Base-by-base conservation (phyloP, 2,888 invertebrate genomes). In the Muscina levida region DNA sequence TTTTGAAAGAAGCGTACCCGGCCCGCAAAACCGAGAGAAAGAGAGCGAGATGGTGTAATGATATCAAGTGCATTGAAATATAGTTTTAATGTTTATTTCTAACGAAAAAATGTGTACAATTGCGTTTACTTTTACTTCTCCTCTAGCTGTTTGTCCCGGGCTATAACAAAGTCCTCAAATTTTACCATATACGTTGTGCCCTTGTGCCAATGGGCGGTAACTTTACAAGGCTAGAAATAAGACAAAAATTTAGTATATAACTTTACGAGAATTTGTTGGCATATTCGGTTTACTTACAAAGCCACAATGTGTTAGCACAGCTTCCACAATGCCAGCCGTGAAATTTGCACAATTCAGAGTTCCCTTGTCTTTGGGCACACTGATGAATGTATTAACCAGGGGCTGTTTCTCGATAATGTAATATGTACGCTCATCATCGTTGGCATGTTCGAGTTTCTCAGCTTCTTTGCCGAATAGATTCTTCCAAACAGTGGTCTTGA, bases 181-280 rank as follows among this genome's bases (percentile, higher is more conserved):
- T 98, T 97, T 8, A 99, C 97, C 97, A 99, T 98, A 89, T 98
- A 99, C 0, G 99, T 98, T 8, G 99, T 99, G 48, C 98, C 99
- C 90, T 99, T 98, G 90, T 99, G 99, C 98, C 98, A 99, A 90
- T 99, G 98, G 0, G 98, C 98, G 0, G 98, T 96, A 6, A 99
- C 99, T 92, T 98, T 98, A 51, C 98, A 97, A 2, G 98, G 96
- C 98, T 99, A 92, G 22, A 53, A 65, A 1, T 11, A 19, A 44
- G 19, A 68, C 10, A 10, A 59, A 46, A 46, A 66, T n/a, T 42
- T 42, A 22, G 2, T 0, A n/a, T 31, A 31, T 31, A 31, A 8
- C 31, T 5, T 31, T n/a, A n/a, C n/a, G n/a, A n/a, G n/a, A n/a
- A n/a, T n/a, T n/a, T 10, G 24, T 8, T 53, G 2, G 15, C 17